phyloP scores from a whole-genome alignment of 2,113 vertebrate species.

The Notarius quadriscutis region DNA sequence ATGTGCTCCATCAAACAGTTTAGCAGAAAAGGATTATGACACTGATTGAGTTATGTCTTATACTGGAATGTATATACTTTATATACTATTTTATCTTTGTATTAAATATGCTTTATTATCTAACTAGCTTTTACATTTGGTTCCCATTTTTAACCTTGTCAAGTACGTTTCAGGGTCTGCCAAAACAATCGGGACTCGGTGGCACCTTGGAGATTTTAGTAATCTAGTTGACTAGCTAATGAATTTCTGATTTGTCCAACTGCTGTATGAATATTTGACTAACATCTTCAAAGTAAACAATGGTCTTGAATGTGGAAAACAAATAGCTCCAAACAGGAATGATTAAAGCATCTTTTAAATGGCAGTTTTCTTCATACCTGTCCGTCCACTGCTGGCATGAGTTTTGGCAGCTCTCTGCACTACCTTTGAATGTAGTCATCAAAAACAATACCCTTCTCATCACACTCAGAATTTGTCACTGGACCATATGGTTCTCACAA shows the following conservation, averaged over 20 bases:
- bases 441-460: constrained; percentile 12
- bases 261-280: not conserved
- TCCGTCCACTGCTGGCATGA: not conserved
- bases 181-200: not conserved
- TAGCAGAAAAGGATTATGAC: not conserved
- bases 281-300: not conserved
- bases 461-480: constrained; percentile 27
- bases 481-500: constrained; percentile 35
- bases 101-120: not conserved
- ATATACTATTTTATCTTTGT: not conserved
- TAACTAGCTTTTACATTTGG: not conserved
- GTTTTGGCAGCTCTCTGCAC: constrained; percentile 3
- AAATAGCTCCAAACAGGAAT: not conserved
- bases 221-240: not conserved
- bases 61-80: not conserved
- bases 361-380: not conserved
- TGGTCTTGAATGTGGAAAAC: not conserved
- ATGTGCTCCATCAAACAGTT: not conserved
- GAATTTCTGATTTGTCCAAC: not conserved
- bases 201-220: not conserved
- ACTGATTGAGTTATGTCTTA: not conserved
- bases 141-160: not conserved
- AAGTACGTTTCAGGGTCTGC: not conserved
- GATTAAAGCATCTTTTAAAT: not conserved
- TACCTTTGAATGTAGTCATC: not conserved